These are phyloP conservation scores for Lomographa bimaculata DNA, from an alignment of 2,888 invertebrate species.

Conservation along the genomic window DNA sequence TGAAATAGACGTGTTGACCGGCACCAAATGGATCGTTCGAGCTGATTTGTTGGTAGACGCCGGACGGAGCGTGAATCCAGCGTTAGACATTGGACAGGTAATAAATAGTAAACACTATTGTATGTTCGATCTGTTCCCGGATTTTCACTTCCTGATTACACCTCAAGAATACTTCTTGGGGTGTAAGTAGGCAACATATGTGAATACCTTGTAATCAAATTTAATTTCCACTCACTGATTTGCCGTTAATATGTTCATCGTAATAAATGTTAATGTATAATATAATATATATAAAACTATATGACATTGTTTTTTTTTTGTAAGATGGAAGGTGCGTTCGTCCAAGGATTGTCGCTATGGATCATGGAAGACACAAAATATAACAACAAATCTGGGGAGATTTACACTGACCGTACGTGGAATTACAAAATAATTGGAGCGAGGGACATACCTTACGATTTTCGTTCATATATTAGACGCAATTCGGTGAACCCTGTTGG, in stretches of 20 bases:
- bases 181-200: no score
- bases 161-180: no score
- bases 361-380: constrained; percentile 45
- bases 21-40: constrained; percentile 49
- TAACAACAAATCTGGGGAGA: constrained; percentile 42
- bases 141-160: no score
- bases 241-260: no score
- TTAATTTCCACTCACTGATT: no score
- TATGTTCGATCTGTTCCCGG: no score
- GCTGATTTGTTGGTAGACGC: constrained; percentile 76
- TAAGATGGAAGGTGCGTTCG: constrained; percentile 87
- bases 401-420: constrained; percentile 52
- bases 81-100: constrained; percentile 88
- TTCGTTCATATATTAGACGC: constrained; percentile 46
- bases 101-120: constrained; percentile 5
- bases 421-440: constrained; percentile 53
- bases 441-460: constrained; percentile 53
- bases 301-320: no score
- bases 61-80: constrained; percentile 87
- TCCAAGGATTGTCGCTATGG: constrained; percentile 52
- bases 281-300: no score
- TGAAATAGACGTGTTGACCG: constrained; percentile 51
- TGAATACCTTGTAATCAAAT: no score
- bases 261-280: no score
- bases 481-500: constrained; percentile 49